phyloP scores from a whole-genome alignment of 2,113 vertebrate species.

The Thalassarche chlororhynchos region DNA sequence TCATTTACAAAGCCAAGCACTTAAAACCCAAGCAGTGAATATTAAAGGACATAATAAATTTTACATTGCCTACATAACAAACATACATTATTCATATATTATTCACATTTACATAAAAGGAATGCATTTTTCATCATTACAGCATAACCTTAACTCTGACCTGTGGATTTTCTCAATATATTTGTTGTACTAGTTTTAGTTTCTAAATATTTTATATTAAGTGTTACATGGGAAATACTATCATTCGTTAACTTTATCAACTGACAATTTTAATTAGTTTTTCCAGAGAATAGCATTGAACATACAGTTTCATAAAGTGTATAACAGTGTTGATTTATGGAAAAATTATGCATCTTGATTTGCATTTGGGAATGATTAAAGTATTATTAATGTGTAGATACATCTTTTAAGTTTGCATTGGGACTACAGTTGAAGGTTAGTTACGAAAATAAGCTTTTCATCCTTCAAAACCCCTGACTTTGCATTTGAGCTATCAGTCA shows the following conservation, averaged over 20 bases:
- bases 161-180: constrained; percentile 22
- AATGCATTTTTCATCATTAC: constrained; percentile 42
- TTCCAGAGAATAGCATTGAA: constrained; percentile 12
- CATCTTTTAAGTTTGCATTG: constrained; percentile 33
- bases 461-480: not conserved
- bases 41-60: constrained; percentile 53
- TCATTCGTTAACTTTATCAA: not conserved
- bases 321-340: constrained; percentile 40
- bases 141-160: constrained; percentile 36
- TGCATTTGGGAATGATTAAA: constrained; percentile 59
- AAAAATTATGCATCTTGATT: constrained; percentile 44
- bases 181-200: not conserved
- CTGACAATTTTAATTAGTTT: constrained; percentile 51
- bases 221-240: not conserved
- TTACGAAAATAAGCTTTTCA: constrained; percentile 35
- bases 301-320: not conserved
- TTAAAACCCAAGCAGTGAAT: constrained; percentile 37
- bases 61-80: constrained; percentile 26
- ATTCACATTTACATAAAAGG: constrained; percentile 48
- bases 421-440: constrained; percentile 31
- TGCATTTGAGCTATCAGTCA: not conserved
- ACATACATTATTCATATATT: constrained; percentile 56
- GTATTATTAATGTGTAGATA: constrained; percentile 52
- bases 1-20: constrained; percentile 49
- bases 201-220: constrained; percentile 40